Evolutionary conservation across 2,888 invertebrate genomes (phyloP).

Genomic region (Drosophila robusta): DNA sequence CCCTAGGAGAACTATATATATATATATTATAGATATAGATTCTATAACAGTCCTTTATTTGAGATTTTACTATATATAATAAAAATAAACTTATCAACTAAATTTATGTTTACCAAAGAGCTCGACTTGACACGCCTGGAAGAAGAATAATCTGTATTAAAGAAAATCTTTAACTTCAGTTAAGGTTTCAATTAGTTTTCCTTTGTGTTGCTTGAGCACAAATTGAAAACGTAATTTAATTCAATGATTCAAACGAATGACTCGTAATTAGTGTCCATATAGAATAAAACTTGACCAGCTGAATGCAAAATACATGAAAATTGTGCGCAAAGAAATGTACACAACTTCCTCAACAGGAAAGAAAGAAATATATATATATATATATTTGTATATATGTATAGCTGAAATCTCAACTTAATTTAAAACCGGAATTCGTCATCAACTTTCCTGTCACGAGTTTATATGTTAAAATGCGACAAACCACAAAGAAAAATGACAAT

Average conservation of each 20-base stretch:
- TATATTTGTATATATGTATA: neutral
- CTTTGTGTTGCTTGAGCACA: neutral
- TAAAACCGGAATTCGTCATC: constrained; percentile 55
- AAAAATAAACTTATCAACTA: too few relatives aligned
- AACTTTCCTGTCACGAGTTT: constrained; percentile 57
- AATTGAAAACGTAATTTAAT: constrained; percentile 21
- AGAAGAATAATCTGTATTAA: too few relatives aligned
- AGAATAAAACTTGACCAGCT: constrained; percentile 9
- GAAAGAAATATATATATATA: neutral
- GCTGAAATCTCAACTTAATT: constrained; percentile 56
- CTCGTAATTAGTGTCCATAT: constrained; percentile 42
- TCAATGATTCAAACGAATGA: constrained; percentile 24
- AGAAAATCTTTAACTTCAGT: neutral
- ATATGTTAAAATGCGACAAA: constrained; percentile 56
- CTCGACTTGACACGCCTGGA: too few relatives aligned
- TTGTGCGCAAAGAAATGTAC: constrained; percentile 33
- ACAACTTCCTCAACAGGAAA: constrained; percentile 20
- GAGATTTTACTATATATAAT: too few relatives aligned
- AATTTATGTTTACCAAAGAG: too few relatives aligned
- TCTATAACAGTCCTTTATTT: too few relatives aligned
- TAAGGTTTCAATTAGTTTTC: constrained; percentile 10
- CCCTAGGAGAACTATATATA: too few relatives aligned
- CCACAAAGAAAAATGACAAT: constrained; percentile 46
- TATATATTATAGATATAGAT: too few relatives aligned
- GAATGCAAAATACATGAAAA: constrained; percentile 36